phyloP scores from a whole-genome alignment of 2,888 invertebrate genomes.

The Gibbula magus region DNA sequence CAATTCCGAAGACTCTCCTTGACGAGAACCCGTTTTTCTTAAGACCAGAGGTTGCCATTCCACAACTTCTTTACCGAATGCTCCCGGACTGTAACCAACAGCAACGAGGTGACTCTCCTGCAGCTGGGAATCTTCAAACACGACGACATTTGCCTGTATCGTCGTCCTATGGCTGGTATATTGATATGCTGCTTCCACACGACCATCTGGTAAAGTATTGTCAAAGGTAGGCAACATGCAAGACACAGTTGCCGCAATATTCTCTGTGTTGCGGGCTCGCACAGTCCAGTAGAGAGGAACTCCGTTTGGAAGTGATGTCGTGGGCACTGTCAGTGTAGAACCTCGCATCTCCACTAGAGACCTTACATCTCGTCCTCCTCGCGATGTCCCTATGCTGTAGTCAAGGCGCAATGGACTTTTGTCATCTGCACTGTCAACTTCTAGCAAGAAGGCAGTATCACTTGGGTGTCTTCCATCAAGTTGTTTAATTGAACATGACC shows the following conservation, averaged over 20 bases:
- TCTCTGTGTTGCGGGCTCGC: slow-evolving; percentile 58
- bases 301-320: slow-evolving; percentile 45
- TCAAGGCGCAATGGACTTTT: slow-evolving; percentile 49
- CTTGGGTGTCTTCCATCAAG: slow-evolving; percentile 40
- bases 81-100: slow-evolving; percentile 54
- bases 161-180: slow-evolving; percentile 56
- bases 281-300: slow-evolving; percentile 60
- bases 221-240: slow-evolving; percentile 60
- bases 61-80: slow-evolving; percentile 46
- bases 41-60: slow-evolving; percentile 43
- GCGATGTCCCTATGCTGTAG: slow-evolving; percentile 53
- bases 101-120: slow-evolving; percentile 36
- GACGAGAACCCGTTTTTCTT: slow-evolving; percentile 35
- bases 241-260: slow-evolving; percentile 41
- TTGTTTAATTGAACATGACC: slow-evolving; percentile 50
- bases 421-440: slow-evolving; percentile 49
- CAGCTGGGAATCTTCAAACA: slow-evolving; percentile 60
- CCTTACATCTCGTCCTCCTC: slow-evolving; percentile 48
- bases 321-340: slow-evolving; percentile 42
- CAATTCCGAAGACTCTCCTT: slow-evolving; percentile 31
- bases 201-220: slow-evolving; percentile 58
- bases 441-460: slow-evolving; percentile 30
- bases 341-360: slow-evolving; percentile 56
- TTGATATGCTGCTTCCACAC: slow-evolving; percentile 54
- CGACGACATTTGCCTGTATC: slow-evolving; percentile 50